Conservation (phyloP, 2,113 vertebrate genomes). For the Petrocephalus zakoni region DNA sequence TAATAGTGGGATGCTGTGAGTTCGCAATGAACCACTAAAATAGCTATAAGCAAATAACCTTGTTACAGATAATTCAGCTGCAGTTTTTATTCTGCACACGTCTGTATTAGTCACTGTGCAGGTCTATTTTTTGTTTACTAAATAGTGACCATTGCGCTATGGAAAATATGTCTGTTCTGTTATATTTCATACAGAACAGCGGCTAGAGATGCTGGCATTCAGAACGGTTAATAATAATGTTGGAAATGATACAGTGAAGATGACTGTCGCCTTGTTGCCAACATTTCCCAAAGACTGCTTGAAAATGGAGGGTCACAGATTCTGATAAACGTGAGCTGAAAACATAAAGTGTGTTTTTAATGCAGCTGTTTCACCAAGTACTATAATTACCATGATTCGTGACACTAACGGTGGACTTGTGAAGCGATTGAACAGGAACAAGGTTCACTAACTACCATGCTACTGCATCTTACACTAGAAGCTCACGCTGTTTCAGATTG, state of each 20-base stretch:
- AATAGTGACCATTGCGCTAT: background rate
- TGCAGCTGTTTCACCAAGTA: conserved; percentile 9
- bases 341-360: background rate
- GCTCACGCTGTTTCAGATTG: background rate
- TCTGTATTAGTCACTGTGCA: background rate
- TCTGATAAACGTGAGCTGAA: background rate
- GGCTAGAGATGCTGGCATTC: background rate
- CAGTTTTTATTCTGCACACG: background rate
- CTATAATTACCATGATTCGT: conserved; percentile 7
- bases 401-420: background rate
- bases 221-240: background rate
- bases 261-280: background rate
- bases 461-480: background rate
- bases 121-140: background rate
- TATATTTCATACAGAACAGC: background rate
- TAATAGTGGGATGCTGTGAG: background rate
- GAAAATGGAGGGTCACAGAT: background rate
- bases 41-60: background rate
- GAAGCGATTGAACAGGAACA: background rate
- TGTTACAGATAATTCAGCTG: background rate
- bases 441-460: background rate
- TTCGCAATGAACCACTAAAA: background rate
- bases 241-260: background rate
- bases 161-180: background rate
- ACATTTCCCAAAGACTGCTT: background rate